A percentile compares a stretch with the other conserved stretches of the same genome.
Conservation (phyloP, 2,113 vertebrate species). For the Pterocles gutturalis region DNA sequence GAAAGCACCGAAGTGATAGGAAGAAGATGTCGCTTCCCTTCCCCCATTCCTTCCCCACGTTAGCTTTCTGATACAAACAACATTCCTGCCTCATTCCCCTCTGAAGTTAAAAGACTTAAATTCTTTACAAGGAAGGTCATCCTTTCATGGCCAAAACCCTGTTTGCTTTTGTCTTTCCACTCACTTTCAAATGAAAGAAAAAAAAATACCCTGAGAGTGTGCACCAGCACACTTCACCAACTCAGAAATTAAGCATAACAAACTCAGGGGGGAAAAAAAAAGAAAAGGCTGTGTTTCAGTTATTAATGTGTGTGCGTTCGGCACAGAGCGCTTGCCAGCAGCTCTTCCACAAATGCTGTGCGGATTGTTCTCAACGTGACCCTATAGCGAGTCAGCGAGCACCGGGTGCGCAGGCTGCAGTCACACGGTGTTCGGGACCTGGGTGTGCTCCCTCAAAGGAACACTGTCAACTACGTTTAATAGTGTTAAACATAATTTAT, state of each 20-base stretch:
- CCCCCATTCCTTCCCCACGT: conserved; percentile 43
- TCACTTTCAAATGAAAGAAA: conserved; percentile 73
- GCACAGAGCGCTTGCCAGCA: conserved; percentile 48
- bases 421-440: conserved; percentile 55
- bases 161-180: conserved; percentile 81
- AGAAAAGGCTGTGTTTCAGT: conserved; percentile 10
- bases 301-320: neutral
- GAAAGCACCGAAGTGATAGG: conserved; percentile 1
- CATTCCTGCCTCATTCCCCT: conserved; percentile 72
- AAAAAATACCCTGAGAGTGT: neutral
- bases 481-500: conserved; percentile 66
- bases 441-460: conserved; percentile 63
- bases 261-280: neutral
- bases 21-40: conserved; percentile 28
- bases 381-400: neutral
- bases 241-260: conserved; percentile 71
- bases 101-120: conserved; percentile 79
- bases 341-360: conserved; percentile 49
- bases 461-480: conserved; percentile 66
- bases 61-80: conserved; percentile 72
- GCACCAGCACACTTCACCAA: conserved; percentile 64
- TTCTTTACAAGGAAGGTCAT: conserved; percentile 84
- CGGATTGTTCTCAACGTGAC: conserved; percentile 48
- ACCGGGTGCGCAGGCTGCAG: neutral
- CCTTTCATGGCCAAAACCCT: conserved; percentile 77